Conservation (phyloP, 2,797 vertebrate genomes). For the Galago senegalensis region DNA sequence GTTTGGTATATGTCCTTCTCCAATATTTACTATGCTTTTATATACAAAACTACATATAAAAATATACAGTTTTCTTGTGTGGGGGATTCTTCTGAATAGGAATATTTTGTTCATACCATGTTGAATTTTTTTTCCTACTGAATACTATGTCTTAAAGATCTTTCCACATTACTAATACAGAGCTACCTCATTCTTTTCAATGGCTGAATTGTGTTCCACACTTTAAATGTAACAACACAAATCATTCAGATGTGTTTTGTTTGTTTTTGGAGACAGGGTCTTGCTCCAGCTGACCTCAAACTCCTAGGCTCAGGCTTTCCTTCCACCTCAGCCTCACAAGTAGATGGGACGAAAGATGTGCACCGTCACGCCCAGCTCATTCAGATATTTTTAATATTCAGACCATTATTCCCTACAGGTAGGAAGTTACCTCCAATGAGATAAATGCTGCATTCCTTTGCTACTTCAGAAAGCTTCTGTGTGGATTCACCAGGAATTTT, state of each 20-base stretch:
- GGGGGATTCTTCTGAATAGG: neutral
- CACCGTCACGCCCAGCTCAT: neutral
- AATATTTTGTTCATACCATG: neutral
- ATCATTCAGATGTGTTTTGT: neutral
- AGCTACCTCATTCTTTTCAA: constrained; percentile 3
- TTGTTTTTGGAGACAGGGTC: neutral
- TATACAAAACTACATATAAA: neutral
- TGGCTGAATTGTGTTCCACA: constrained; percentile 1
- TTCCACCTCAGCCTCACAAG: neutral
- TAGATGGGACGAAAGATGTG: neutral
- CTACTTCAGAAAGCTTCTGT: constrained; percentile 93
- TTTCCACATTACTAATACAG: neutral
- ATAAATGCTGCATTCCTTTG: constrained; percentile 94
- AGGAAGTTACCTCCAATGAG: constrained; percentile 94
- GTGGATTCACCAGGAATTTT: constrained; percentile 96
- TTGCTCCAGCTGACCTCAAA: neutral
- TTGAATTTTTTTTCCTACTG: neutral
- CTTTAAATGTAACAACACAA: constrained; percentile 23
- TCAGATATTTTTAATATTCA: neutral
- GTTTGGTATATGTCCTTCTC: neutral
- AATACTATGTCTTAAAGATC: neutral
- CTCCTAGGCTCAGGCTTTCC: neutral
- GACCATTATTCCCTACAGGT: neutral
- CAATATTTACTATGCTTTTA: constrained; percentile 2
- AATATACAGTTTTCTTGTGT: neutral